phyloP scores from a whole-genome alignment of 2,797 vertebrate genomes.

The Silurus lanzhouensis region DNA sequence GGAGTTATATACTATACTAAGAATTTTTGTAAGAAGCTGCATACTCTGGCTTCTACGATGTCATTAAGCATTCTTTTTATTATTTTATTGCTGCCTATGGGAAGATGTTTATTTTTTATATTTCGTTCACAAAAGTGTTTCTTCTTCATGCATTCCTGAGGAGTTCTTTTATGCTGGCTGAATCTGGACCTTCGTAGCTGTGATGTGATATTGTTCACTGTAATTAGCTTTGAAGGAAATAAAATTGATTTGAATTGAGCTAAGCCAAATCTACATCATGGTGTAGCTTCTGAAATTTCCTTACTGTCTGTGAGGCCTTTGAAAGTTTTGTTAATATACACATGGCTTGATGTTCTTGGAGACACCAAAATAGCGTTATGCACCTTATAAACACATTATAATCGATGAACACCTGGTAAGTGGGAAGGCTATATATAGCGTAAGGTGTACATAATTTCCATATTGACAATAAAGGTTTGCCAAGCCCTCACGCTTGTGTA shows the following conservation, averaged over 20 bases:
- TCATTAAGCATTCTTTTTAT: background rate
- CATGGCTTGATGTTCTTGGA: background rate
- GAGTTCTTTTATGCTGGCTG: conserved; percentile 1
- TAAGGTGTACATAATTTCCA: background rate
- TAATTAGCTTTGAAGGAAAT: conserved; percentile 18
- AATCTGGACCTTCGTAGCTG: background rate
- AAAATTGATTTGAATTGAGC: conserved; percentile 29
- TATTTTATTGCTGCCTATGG: background rate
- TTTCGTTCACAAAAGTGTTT: background rate
- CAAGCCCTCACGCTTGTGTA: background rate
- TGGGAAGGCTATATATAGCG: background rate
- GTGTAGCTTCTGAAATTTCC: background rate
- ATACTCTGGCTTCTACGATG: background rate
- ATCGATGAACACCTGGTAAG: background rate
- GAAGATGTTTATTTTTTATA: background rate
- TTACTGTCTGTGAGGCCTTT: background rate
- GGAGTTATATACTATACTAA: background rate
- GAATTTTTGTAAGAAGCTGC: background rate
- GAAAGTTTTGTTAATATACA: background rate
- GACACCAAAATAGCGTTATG: background rate
- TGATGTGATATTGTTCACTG: conserved; percentile 21
- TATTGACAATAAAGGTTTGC: background rate
- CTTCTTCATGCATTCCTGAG: background rate
- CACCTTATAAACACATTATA: background rate
- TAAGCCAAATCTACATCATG: conserved; percentile 11